Evolutionary conservation across 2,113 vertebrate species (phyloP), one percentile per base, ranked within the genome.

Genomic region (Brachyhypopomus gauderio): DNA sequence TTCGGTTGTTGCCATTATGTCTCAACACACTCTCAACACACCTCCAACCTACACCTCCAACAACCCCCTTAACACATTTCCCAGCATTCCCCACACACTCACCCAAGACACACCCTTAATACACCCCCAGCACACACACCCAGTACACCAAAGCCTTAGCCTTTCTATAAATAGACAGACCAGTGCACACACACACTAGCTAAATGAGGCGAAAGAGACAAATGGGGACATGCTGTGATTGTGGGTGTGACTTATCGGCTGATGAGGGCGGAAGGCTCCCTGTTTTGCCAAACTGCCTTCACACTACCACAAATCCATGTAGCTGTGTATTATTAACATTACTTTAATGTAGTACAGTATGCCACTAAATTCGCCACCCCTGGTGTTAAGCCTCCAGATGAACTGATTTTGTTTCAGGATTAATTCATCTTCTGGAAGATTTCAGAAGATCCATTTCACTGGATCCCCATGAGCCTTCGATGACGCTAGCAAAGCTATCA

Each of bases 141-240:
- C 34, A 75, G 30, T 62, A 23, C 58, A 75, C 52, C 58, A 22
- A 59, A 72, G 36, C 62, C 63, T n/a, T 19, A 38, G 22, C 8
- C 72, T n/a, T 2, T 16, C 72, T 81, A 81, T 81, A 75, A 81
- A 81, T 81, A 81, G 79, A 52, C 17, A 4, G 27, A 80, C 38
- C 22, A 58, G 56, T 72, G 52, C 72, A 59, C 48, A 81, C 79
- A 69, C 63, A 25, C 17, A n/a, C 55, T 36, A 60, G 62, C 63
- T 75, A 75, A 81, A 81, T 69, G 72, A 69, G 79, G 45, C 79
- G 27, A 62, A 69, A 81, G 72, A 52, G 79, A 75, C 60, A 56
- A 67, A 72, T 59, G n/a, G 63, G 69, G 79, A 75, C 79, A 66
- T 69, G 72, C 22, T 59, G 52, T 59, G 59, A 8, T 12, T 73